These are phyloP conservation scores for Melanotaenia maccullochi DNA, from an alignment of 2,797 vertebrate species.

Conservation along the genomic window DNA sequence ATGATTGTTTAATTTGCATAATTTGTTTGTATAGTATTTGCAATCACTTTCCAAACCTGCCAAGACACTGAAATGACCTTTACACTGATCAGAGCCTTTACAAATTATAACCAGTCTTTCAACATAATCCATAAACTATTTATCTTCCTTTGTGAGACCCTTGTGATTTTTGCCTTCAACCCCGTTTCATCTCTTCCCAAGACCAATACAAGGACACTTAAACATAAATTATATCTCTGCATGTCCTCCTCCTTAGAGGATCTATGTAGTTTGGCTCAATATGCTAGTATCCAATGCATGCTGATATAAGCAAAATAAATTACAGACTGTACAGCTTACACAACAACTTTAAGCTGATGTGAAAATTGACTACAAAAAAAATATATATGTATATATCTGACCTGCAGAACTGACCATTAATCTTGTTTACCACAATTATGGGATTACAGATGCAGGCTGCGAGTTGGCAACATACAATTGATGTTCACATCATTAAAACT, in stretches of 20 bases:
- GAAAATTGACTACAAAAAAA: conserved; percentile 26
- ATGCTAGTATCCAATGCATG: conserved; percentile 21
- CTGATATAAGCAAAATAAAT: conserved; percentile 39
- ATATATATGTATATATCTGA: background rate
- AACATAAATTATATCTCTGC: conserved; percentile 22
- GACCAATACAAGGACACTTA: background rate
- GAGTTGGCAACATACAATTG: background rate
- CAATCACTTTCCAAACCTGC: background rate
- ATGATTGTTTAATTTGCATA: background rate
- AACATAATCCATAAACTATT: background rate
- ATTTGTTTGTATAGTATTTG: background rate
- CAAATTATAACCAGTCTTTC: background rate
- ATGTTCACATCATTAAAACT: background rate
- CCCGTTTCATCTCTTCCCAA: background rate
- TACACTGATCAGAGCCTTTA: background rate
- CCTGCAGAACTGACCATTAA: conserved; percentile 9
- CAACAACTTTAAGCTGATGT: conserved; percentile 16
- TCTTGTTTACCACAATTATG: conserved; percentile 13
- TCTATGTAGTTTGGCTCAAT: conserved; percentile 12
- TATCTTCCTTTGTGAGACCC: background rate
- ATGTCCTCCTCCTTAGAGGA: conserved; percentile 28
- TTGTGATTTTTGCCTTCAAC: background rate
- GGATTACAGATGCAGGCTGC: background rate
- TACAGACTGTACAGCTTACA: conserved; percentile 10
- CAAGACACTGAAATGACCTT: background rate